Percentiles rank a stretch among this genome's conserved stretches.
Conservation (phyloP, 2,797 vertebrate genomes). For the Amniataba percoides region DNA sequence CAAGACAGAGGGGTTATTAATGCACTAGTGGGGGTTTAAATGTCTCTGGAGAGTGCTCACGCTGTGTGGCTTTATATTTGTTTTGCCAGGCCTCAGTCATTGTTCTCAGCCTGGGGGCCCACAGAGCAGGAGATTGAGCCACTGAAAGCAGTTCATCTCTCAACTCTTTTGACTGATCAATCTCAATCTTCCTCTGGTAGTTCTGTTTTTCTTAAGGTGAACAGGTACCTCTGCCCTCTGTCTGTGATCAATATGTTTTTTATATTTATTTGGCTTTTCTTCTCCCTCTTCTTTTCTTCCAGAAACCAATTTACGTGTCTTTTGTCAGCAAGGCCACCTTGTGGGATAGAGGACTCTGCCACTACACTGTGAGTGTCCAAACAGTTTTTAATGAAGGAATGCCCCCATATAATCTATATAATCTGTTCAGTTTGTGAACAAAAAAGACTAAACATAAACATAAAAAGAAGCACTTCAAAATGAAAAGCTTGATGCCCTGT, state of each 20-base stretch:
- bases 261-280: constrained; percentile 22
- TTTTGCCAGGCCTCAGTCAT: constrained; percentile 45
- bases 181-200: constrained; percentile 27
- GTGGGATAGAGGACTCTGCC: constrained; percentile 75
- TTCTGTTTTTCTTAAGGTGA: constrained; percentile 18
- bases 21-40: constrained; percentile 57
- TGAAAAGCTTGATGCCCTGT: not conserved
- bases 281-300: constrained; percentile 54
- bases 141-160: constrained; percentile 39
- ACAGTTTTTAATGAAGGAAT: not conserved
- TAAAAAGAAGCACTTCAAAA: not conserved
- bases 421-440: no score
- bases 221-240: not conserved
- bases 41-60: constrained; percentile 47
- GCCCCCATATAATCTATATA: no score
- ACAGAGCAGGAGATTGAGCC: constrained; percentile 33
- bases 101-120: constrained; percentile 33
- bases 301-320: constrained; percentile 75
- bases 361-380: constrained; percentile 61
- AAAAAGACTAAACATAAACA: no score
- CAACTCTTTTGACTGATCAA: constrained; percentile 32
- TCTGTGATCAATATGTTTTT: constrained; percentile 10
- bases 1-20: constrained; percentile 75
- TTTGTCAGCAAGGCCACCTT: constrained; percentile 78
- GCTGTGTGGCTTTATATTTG: constrained; percentile 56